These are phyloP conservation scores for Hyles vespertilio DNA, from an alignment of 1,140 invertebrate genomes.

Conservation along the genomic window DNA sequence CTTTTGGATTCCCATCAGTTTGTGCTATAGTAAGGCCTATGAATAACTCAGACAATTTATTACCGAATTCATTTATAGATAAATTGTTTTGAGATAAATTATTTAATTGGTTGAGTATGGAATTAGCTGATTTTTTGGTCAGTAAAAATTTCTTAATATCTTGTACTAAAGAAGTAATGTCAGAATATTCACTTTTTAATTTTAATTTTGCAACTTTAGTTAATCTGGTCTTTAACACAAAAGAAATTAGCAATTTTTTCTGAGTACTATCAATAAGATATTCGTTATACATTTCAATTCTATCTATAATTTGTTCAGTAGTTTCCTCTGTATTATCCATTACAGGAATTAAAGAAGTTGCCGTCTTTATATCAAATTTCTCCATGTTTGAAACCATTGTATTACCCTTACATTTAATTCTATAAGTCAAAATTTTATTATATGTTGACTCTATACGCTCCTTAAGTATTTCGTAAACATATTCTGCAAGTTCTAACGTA, in stretches of 20 bases:
- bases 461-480: too few relatives aligned
- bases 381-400: conserved; percentile 5
- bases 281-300: conserved; percentile 8
- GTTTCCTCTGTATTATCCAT: conserved; percentile 11
- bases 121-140: conserved; percentile 7
- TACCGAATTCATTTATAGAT: conserved; percentile 2
- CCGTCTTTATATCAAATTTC: conserved; percentile 8
- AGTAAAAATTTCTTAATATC: conserved; percentile 6
- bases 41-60: conserved; percentile 5
- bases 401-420: too few relatives aligned
- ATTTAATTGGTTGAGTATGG: neutral
- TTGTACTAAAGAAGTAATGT: neutral
- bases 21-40: conserved; percentile 5
- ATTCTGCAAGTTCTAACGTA: too few relatives aligned
- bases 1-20: neutral
- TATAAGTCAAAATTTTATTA: too few relatives aligned
- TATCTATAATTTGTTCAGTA: conserved; percentile 8
- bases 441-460: too few relatives aligned
- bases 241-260: conserved; percentile 9
- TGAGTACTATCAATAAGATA: neutral
- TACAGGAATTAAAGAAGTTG: conserved; percentile 3
- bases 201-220: conserved; percentile 5
- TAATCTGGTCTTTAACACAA: conserved; percentile 13
- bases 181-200: neutral
- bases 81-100: conserved; percentile 5